Conservation (phyloP, 2,888 invertebrate genomes). For the Amblyjoppa fuscipennis region DNA sequence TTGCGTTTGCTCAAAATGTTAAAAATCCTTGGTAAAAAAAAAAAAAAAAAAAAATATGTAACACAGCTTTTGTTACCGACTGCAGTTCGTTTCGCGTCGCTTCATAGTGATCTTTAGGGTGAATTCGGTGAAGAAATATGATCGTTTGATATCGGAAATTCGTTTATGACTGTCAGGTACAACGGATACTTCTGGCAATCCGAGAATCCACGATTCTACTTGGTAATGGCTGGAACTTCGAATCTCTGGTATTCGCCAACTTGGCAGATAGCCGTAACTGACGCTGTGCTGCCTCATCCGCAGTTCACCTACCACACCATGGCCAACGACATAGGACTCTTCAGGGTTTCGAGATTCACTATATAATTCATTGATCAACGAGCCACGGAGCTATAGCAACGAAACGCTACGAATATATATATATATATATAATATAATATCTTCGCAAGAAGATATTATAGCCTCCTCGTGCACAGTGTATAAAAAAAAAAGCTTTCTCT, state of each 20-base stretch:
- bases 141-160: not conserved
- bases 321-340: slow-evolving; percentile 79
- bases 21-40: too few relatives aligned
- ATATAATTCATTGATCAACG: not conserved
- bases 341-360: slow-evolving; percentile 74
- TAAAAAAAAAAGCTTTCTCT: not conserved
- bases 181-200: slow-evolving; percentile 66
- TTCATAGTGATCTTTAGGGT: not conserved
- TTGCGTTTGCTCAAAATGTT: not conserved
- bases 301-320: slow-evolving; percentile 73
- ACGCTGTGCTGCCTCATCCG: slow-evolving; percentile 76
- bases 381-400: not conserved
- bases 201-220: slow-evolving; percentile 74
- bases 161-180: slow-evolving; percentile 15
- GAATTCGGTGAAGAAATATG: not conserved
- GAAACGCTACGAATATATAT: not conserved
- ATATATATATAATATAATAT: too few relatives aligned
- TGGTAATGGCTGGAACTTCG: slow-evolving; percentile 76
- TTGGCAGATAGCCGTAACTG: slow-evolving; percentile 76
- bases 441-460: not conserved
- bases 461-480: not conserved
- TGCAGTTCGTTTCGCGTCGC: too few relatives aligned
- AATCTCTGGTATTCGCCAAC: slow-evolving; percentile 75
- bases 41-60: too few relatives aligned
- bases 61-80: too few relatives aligned